Evolutionary conservation across 2,113 vertebrate species (phyloP), one percentile per base, ranked within the genome.

Genomic region (Pyrgilauda ruficollis): DNA sequence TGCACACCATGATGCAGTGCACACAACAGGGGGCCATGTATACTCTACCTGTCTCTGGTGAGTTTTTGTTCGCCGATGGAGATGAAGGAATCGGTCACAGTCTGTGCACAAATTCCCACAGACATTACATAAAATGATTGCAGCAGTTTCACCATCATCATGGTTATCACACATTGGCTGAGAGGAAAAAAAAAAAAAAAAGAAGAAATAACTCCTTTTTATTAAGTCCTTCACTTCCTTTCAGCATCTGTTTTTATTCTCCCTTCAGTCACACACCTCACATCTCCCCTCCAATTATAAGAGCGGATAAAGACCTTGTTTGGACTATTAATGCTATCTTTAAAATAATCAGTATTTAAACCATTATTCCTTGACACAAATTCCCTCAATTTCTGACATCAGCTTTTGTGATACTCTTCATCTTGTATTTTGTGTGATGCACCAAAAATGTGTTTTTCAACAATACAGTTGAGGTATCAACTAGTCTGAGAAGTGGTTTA

Each of bases 121-220:
- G 66, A 98, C 64, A 47, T 99, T 99, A 95, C 99, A 99, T 50
- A 99, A 97, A 97, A 99, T 99, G 95, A 99, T 99, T 70, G 99
- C 99, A 19, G 99, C 98, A 8, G 99, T 99, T 98, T 99, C 99
- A 10, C 99, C 99, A 41, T 99, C 99, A 39, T 99, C 99, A 37
- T 99, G 99, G 96, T 99, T 99, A 97, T 99, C 99, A 85, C 99
- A 99, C 99, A 99, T 99, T 22, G 99, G 99, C 99, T 99, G 95
- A 35, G 63, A 82, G 13, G 14, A 41, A 14, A 17, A 13, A 41
- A 41, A 41, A 17, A 13, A 16, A 19, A 19, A 19, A 13, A 15
- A 22, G 37, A 16, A 7, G 6, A 33, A 86, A 26, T 8, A 66
- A 49, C 47, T 82, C 2, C 1, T 70, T 30, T 77, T 27, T 47